Evolutionary conservation across 2,888 invertebrate species (phyloP).

Genomic region (Molanna angustata): DNA sequence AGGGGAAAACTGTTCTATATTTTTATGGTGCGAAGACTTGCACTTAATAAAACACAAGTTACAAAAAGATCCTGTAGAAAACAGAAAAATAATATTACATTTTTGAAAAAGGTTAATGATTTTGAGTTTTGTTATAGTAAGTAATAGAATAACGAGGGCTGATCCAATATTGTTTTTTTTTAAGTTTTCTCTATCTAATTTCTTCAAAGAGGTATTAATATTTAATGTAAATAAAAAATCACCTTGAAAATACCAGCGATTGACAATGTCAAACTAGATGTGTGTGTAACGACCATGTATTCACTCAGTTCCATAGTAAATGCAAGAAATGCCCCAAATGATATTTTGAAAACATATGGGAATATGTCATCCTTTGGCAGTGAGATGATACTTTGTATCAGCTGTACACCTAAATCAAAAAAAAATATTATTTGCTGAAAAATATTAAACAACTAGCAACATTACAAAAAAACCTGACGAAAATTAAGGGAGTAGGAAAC

Average conservation of each 20-base stretch:
- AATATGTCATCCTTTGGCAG: slow-evolving; percentile 44
- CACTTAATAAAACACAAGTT: slow-evolving; percentile 3
- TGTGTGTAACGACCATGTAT: slow-evolving; percentile 88
- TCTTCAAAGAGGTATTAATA: slow-evolving; percentile 4
- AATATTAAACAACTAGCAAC: neutral
- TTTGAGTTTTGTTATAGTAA: no score
- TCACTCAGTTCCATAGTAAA: slow-evolving; percentile 95
- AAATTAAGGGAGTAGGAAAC: neutral
- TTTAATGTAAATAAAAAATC: slow-evolving; percentile 33
- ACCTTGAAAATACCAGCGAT: slow-evolving; percentile 97
- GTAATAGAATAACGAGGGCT: no score
- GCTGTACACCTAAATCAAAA: slow-evolving; percentile 43
- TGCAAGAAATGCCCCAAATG: slow-evolving; percentile 80
- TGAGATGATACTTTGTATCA: slow-evolving; percentile 41
- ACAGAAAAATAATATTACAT: no score
- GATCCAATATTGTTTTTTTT: no score
- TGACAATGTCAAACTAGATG: slow-evolving; percentile 94
- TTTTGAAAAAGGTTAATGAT: no score
- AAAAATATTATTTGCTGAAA: slow-evolving; percentile 3
- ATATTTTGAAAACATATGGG: slow-evolving; percentile 57
- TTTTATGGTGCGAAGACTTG: no score
- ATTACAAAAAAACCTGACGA: neutral
- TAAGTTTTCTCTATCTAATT: no score
- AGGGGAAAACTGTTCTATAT: no score
- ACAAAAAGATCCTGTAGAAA: slow-evolving; percentile 9